phyloP scores from a whole-genome alignment of 2,888 invertebrate species.

The Tuta absoluta region DNA sequence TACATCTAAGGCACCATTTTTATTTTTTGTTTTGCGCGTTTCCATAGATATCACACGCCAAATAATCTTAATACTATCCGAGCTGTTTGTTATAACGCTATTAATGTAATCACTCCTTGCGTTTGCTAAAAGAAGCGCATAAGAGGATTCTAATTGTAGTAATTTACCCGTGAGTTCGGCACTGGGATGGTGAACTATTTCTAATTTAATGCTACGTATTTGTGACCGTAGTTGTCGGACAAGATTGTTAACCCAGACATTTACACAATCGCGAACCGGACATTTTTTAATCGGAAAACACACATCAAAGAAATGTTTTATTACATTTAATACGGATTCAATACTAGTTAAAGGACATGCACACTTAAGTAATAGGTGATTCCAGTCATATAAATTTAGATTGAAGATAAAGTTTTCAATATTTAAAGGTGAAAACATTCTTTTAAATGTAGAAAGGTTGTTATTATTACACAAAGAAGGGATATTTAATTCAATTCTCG shows the following conservation, averaged over 20 bases:
- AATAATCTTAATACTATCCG: too few relatives aligned
- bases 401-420: neutral
- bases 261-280: neutral
- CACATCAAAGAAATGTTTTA: neutral
- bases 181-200: neutral
- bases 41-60: too few relatives aligned
- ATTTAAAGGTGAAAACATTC: neutral
- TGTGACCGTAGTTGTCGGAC: neutral
- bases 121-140: neutral
- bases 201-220: neutral
- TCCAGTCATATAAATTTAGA: neutral
- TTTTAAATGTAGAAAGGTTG: neutral
- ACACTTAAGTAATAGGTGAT: neutral
- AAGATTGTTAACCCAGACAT: slow-evolving; percentile 9
- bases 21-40: too few relatives aligned
- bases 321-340: too few relatives aligned
- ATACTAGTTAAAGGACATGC: neutral
- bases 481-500: neutral
- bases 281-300: slow-evolving; percentile 10
- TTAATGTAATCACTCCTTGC: neutral
- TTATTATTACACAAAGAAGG: neutral
- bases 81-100: neutral
- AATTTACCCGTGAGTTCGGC: neutral
- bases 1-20: too few relatives aligned
- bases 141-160: neutral